Percentiles rank a stretch among this genome's conserved stretches.
Conservation (phyloP, 2,888 invertebrate genomes). For the Pterostichus niger region DNA sequence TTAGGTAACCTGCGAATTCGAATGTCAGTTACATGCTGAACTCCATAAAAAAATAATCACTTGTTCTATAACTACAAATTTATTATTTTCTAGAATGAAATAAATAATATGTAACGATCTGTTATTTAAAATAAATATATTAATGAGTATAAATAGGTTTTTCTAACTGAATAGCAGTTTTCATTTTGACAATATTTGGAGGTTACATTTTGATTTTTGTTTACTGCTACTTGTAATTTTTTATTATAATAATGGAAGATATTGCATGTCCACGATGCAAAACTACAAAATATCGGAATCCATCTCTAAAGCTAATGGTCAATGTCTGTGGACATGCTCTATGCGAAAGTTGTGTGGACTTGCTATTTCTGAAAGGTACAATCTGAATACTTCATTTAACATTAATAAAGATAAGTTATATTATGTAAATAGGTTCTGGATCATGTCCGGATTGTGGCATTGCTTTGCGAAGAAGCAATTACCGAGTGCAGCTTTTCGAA, state of each 20-base stretch:
- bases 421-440: constrained; percentile 85
- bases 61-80: neutral
- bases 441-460: constrained; percentile 96
- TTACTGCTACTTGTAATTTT: neutral
- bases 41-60: neutral
- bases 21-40: constrained; percentile 25
- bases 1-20: constrained; percentile 38
- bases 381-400: constrained; percentile 14
- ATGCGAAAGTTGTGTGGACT: constrained; percentile 98
- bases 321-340: constrained; percentile 98
- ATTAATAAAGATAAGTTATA: constrained; percentile 45
- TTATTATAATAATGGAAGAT: constrained; percentile 85
- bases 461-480: constrained; percentile 92
- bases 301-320: constrained; percentile 97
- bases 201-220: constrained; percentile 19
- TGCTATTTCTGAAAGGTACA: constrained; percentile 95
- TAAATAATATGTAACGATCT: neutral
- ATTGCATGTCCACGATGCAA: constrained; percentile 97
- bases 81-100: neutral
- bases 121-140: neutral
- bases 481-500: constrained; percentile 96
- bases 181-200: neutral
- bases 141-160: neutral
- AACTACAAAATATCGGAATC: constrained; percentile 98
- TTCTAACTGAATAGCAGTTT: neutral